Evolutionary conservation across 1,140 invertebrate species (phyloP).

Genomic region (Drosophila teissieri): DNA sequence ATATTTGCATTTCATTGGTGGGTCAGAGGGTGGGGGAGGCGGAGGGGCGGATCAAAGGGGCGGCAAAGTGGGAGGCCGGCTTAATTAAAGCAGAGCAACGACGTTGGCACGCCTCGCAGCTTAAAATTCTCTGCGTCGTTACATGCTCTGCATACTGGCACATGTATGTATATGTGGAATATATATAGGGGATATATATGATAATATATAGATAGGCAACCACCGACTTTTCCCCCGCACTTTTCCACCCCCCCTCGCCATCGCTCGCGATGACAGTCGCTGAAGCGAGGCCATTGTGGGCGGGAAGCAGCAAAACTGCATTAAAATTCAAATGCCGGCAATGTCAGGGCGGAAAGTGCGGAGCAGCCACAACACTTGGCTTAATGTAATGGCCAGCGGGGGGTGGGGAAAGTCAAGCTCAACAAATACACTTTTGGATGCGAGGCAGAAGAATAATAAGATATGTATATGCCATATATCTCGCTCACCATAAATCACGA

Average conservation of each 20-base stretch:
- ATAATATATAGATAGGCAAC: not conserved
- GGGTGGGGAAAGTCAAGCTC: constrained; percentile 17
- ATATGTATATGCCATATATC: constrained; percentile 3
- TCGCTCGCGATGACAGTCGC: constrained; percentile 9
- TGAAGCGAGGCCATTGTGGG: constrained; percentile 35
- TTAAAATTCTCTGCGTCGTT: constrained; percentile 40
- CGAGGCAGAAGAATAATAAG: not conserved
- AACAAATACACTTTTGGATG: not conserved
- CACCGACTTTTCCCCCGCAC: not conserved
- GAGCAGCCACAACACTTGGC: constrained; percentile 14
- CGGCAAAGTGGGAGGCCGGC: constrained; percentile 21
- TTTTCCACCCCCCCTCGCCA: not conserved
- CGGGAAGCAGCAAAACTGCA: constrained; percentile 68
- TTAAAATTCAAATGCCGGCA: constrained; percentile 69
- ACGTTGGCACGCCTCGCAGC: constrained; percentile 65
- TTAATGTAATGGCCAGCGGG: constrained; percentile 8
- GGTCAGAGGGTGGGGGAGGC: not conserved
- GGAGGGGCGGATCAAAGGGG: constrained; percentile 1
- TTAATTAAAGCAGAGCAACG: constrained; percentile 74
- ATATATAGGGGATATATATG: not conserved
- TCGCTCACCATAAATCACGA: constrained; percentile 19
- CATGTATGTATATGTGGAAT: not conserved
- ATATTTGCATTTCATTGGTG: constrained; percentile 58
- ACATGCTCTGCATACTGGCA: not conserved
- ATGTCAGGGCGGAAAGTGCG: constrained; percentile 51